Conservation (phyloP, 2,113 vertebrate species). For the Falco punctatus region DNA sequence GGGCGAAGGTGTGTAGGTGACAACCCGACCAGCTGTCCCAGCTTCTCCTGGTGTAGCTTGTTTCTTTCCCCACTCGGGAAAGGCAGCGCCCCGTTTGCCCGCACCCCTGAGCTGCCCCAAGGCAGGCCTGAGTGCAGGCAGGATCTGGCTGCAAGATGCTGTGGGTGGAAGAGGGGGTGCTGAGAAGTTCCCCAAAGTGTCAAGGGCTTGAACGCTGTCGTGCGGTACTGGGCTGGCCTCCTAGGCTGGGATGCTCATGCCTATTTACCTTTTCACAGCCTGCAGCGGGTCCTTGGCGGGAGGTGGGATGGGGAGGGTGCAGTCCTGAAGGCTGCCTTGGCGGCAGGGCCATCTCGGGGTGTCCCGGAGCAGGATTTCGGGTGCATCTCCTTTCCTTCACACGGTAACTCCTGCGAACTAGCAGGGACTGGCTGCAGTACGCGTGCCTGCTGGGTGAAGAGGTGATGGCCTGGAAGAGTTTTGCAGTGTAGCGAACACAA, state of each 20-base stretch:
- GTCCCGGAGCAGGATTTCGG: not conserved
- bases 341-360: not conserved
- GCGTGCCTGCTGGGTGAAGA: not conserved
- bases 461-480: not conserved
- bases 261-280: not conserved
- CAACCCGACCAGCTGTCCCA: accelerated
- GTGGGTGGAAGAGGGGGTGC: not conserved
- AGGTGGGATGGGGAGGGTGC: not conserved
- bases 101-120: accelerated
- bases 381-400: not conserved
- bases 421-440: not conserved
- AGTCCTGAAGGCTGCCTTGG: accelerated
- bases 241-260: accelerated
- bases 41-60: accelerated
- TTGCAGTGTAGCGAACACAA: accelerated
- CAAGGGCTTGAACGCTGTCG: accelerated
- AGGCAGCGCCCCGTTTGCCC: not conserved
- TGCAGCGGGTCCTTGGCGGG: accelerated
- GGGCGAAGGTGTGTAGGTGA: not conserved
- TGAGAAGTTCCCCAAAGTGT: not conserved
- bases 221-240: accelerated
- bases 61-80: accelerated
- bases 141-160: not conserved
- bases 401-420: accelerated
- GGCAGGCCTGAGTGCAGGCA: not conserved